These are phyloP conservation scores for Orthosia gothica DNA, from an alignment of 2,888 invertebrate species.

Conservation along the genomic window DNA sequence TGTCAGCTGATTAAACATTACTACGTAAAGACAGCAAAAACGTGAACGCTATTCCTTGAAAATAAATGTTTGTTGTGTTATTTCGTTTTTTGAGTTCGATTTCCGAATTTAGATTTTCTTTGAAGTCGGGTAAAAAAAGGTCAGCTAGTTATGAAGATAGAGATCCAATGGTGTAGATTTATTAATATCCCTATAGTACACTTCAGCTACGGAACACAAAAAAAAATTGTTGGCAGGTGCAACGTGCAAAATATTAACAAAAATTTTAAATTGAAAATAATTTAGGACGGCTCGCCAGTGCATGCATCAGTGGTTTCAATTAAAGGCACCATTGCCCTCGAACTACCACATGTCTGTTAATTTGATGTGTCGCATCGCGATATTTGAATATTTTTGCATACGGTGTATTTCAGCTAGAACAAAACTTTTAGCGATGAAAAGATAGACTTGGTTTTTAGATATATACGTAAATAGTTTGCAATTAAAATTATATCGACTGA, in stretches of 20 bases:
- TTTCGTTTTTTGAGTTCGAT: too few relatives aligned
- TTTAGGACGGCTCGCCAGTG: constrained; percentile 18
- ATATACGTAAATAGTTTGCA: too few relatives aligned
- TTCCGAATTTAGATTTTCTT: too few relatives aligned
- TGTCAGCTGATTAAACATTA: not conserved
- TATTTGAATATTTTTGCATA: constrained; percentile 14
- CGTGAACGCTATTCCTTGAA: too few relatives aligned
- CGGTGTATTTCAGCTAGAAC: not conserved
- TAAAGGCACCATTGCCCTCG: constrained; percentile 37
- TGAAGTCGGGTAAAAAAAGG: too few relatives aligned
- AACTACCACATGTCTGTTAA: constrained; percentile 21
- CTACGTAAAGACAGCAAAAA: not conserved
- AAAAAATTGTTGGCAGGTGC: not conserved
- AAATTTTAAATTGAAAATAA: constrained; percentile 15
- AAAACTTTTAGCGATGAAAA: not conserved
- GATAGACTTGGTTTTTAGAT: not conserved
- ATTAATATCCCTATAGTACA: not conserved
- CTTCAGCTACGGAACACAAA: not conserved
- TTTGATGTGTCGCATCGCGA: constrained; percentile 31
- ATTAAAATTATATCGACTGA: not conserved
- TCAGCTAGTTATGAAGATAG: too few relatives aligned
- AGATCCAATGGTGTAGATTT: not conserved
- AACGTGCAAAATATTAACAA: not conserved
- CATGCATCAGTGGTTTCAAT: constrained; percentile 60
- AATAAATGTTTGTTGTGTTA: too few relatives aligned